A percentile compares a stretch with the other conserved stretches of the same genome.
Conservation (phyloP, 2,797 vertebrate genomes). For the Ctenosaura bakeri region DNA sequence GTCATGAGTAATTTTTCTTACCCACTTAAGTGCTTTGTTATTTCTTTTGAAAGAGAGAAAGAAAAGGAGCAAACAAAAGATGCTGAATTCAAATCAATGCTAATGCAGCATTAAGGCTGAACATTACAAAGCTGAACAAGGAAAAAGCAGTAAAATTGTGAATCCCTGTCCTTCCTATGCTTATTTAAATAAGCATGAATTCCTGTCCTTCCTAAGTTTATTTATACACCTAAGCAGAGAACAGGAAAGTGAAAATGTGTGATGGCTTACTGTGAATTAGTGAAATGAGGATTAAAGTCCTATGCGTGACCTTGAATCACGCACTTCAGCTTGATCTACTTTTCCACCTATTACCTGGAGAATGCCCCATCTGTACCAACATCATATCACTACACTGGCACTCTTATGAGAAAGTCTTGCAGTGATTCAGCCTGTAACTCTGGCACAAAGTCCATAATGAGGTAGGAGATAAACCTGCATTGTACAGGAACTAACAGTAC, state of each 20-base stretch:
- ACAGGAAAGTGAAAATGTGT: background rate
- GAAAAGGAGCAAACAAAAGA: slow-evolving; percentile 56
- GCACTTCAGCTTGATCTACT: background rate
- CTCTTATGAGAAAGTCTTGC: background rate
- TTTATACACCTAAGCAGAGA: background rate
- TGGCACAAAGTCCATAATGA: background rate
- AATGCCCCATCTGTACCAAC: background rate
- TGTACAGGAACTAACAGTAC: background rate
- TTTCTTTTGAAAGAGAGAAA: slow-evolving; percentile 43
- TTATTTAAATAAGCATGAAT: slow-evolving; percentile 17
- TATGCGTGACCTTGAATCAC: slow-evolving; percentile 6
- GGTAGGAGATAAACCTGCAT: background rate
- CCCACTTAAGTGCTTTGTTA: slow-evolving; percentile 60
- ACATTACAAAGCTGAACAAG: slow-evolving; percentile 58
- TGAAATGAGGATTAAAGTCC: slow-evolving; percentile 22
- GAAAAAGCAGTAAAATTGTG: slow-evolving; percentile 32
- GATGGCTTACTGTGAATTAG: background rate
- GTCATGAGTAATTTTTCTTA: slow-evolving; percentile 74
- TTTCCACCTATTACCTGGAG: background rate
- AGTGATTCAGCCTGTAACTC: background rate
- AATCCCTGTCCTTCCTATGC: background rate
- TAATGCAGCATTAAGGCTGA: slow-evolving; percentile 64
- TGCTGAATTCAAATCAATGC: slow-evolving; percentile 57
- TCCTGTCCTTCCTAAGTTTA: slow-evolving; percentile 3
- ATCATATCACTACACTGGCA: background rate